Evolutionary conservation across 2,113 vertebrate species (phyloP), one percentile per base, ranked within the genome.

Genomic region (Cacatua alba): DNA sequence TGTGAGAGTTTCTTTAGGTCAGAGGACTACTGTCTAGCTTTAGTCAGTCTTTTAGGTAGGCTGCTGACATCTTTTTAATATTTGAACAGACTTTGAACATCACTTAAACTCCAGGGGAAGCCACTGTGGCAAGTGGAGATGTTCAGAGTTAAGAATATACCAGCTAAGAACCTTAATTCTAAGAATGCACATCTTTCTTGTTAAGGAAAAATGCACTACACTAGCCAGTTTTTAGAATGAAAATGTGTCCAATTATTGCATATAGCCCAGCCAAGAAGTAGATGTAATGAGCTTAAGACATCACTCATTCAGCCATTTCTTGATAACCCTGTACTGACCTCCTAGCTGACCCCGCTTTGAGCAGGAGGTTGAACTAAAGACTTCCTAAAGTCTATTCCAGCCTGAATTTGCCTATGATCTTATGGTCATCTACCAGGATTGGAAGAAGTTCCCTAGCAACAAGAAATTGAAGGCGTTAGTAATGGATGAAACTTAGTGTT

Each of bases 381-480:
- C 88, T 69, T 95, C 86, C 82, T 88, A 37, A 96, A 75, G 82
- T 81, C 86, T 43, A 19, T 90, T 97, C 91, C 64, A 81, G 43
- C 76, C 86, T 67, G 60, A 83, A 67, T 96, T 94, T 95, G 77
- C 68, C 76, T 92, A 10, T 92, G 86, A 88, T 92, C 71, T 94
- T 93, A 13, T 37, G 49, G 33, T 80, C 0, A 0, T 94, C 53
- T 75, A 85, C 75, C n/a, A 76, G 78, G 59, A 59, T 62, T 72
- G 93, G 75, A 88, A 87, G 90, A 95, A 80, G 87, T 96, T 91
- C 95, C 87, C 87, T 95, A 94, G 96, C 90, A 96, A 96, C 90
- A 90, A 83, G 84, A 91, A 94, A 88, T 4, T 85, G 71, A 90
- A 97, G 90, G 29, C 59, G 25, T 63, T 74, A 46, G 70, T 72